Percentiles rank a stretch among this genome's conserved stretches.
phyloP scores from a whole-genome alignment of 2,888 invertebrate species.

The Pelosia muscerda region DNA sequence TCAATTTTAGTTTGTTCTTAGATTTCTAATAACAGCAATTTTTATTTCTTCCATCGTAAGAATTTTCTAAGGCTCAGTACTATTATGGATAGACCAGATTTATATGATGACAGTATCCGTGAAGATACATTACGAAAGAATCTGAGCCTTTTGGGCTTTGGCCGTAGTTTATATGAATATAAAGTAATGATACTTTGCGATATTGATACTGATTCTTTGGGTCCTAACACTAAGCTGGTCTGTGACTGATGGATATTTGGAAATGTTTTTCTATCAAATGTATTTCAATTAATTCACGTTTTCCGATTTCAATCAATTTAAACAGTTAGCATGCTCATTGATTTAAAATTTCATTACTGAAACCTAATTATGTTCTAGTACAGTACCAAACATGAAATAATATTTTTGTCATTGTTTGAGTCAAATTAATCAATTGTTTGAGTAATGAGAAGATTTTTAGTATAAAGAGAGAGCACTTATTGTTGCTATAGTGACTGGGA shows the following conservation, averaged over 20 bases:
- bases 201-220: not conserved
- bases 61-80: conserved; percentile 17
- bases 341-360: no score
- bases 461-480: no score
- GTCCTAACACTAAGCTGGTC: not conserved
- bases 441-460: no score
- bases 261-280: not conserved
- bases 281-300: no score
- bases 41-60: conserved; percentile 22
- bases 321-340: no score
- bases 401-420: no score
- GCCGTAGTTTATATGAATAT: conserved; percentile 9
- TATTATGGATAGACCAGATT: conserved; percentile 12
- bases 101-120: conserved; percentile 16
- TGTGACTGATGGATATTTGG: not conserved
- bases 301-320: no score
- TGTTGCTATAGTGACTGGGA: no score
- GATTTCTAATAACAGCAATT: conserved; percentile 34
- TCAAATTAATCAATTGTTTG: no score
- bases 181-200: conserved; percentile 7
- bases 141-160: conserved; percentile 8
- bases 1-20: conserved; percentile 17
- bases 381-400: no score
- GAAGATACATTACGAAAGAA: not conserved
- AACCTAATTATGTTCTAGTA: no score